Evolutionary conservation across 2,797 vertebrate species (phyloP).

Genomic region (Podarcis lilfordi): DNA sequence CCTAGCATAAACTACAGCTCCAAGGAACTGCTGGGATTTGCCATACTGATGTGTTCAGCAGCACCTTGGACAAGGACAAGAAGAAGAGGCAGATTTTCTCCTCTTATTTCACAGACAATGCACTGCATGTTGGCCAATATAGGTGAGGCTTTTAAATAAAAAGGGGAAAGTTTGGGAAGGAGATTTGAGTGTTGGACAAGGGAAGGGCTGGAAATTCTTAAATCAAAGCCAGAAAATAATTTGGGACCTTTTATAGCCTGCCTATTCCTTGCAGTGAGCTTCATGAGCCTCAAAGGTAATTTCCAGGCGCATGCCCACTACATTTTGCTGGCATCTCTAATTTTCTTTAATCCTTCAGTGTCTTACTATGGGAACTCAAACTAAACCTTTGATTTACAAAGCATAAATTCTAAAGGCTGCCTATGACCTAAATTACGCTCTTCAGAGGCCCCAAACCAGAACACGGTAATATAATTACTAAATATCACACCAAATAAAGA

Average conservation of each 20-base stretch:
- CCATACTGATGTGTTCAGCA: not conserved
- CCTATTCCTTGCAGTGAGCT: not conserved
- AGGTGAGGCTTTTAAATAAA: not conserved
- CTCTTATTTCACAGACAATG: not conserved
- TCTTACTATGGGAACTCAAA: not conserved
- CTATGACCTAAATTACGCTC: not conserved
- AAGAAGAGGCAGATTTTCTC: not conserved
- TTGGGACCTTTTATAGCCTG: not conserved
- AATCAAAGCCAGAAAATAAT: not conserved
- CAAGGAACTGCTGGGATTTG: too few species aligned
- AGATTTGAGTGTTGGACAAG: not conserved
- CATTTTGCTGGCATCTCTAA: not conserved
- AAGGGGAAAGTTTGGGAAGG: not conserved
- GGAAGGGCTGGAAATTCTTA: too few species aligned
- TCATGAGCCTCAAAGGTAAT: not conserved
- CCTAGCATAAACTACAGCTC: not conserved
- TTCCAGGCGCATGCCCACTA: too few species aligned
- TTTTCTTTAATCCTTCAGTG: not conserved
- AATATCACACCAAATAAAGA: conserved; percentile 16
- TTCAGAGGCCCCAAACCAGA: not conserved
- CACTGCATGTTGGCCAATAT: too few species aligned
- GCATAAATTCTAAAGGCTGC: not conserved
- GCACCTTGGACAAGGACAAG: not conserved
- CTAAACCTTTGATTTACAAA: not conserved
- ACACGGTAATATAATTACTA: not conserved